A percentile compares a stretch with the other conserved stretches of the same genome.
phyloP scores from a whole-genome alignment of 2,797 vertebrate species.

The Pampus argenteus region DNA sequence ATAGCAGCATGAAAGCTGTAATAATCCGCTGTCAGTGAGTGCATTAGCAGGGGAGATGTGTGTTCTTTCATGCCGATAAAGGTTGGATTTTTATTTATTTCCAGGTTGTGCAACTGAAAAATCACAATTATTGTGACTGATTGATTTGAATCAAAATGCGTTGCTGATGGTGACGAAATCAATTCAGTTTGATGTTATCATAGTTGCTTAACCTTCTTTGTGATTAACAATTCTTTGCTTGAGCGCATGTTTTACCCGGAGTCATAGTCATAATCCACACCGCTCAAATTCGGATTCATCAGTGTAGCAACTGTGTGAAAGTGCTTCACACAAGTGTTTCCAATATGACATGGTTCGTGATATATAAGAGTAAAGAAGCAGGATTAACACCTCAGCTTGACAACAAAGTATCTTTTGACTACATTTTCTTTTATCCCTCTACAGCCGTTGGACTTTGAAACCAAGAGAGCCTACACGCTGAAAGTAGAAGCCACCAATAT shows the following conservation, averaged over 20 bases:
- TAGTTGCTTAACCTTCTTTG: no score
- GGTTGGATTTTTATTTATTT: conserved; percentile 62
- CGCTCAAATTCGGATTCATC: neutral
- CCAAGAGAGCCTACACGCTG: conserved; percentile 92
- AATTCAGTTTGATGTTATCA: conserved; percentile 7
- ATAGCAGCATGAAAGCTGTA: conserved; percentile 54
- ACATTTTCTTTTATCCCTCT: conserved; percentile 58
- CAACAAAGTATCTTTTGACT: neutral
- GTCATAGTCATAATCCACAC: neutral
- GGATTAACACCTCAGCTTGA: neutral
- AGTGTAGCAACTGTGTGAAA: neutral
- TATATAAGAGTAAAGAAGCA: neutral
- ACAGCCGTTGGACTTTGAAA: conserved; percentile 96
- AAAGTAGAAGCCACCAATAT: conserved; percentile 95
- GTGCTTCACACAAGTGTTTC: neutral
- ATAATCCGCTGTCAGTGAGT: conserved; percentile 65
- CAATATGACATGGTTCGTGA: no score
- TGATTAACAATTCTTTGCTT: no score
- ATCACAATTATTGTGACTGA: conserved; percentile 67
- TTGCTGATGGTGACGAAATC: conserved; percentile 19
- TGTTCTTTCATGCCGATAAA: conserved; percentile 62
- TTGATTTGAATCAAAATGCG: conserved; percentile 65
- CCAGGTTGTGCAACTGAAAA: conserved; percentile 63
- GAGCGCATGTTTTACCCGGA: no score
- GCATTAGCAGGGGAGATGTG: conserved; percentile 58